Base-by-base conservation (phyloP, 2,888 invertebrate species). In the Cybosia mesomella region DNA sequence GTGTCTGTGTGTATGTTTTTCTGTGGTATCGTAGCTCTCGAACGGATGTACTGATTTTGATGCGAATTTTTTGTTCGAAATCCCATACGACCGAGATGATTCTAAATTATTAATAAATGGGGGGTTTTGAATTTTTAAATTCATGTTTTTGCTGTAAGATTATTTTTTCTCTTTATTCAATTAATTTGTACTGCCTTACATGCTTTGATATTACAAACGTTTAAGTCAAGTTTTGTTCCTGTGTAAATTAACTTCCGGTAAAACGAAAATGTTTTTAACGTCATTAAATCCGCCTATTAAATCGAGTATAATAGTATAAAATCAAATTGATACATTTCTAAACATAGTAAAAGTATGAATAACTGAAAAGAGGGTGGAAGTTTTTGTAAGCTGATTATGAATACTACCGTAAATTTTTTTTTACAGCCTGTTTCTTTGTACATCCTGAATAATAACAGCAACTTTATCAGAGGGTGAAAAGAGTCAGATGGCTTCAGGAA, bases 391-490 rank as follows among this genome's bases (percentile, higher is more conserved):
- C 54, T 67, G 66, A 66, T 70, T 58, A 64, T 69, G 63, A 72
- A 67, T 71, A 68, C 61, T 49, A 60, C 32, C 67, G 61, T 67
- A 72, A 73, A 68, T 69, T 21, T 72, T 76, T 78, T 43, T 76
- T 76, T 71, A 74, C 69, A 73, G 74, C 70, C 61, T 76, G 71
- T 78, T 75, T 74, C 71, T 71, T 83, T 83, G 83, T 80, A 81
- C 75, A 81, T 78, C 79, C 75, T 86, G 84, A 89, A 86, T 86
- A 85, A 89, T 87, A 85, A 85, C 76, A 83, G 76, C 80, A 82
- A 83, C 85, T 86, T 86, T 84, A 83, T 87, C 82, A 85, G 83
- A 82, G 82, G 85, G 82, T 83, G 85, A 87, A 87, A 87, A 83
- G 83, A 82, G 83, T 79, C 79, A 82, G 82, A 76, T 83, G 82